These are phyloP conservation scores for Heliconius cydno DNA, from an alignment of 2,888 invertebrate genomes.

Conservation along the genomic window DNA sequence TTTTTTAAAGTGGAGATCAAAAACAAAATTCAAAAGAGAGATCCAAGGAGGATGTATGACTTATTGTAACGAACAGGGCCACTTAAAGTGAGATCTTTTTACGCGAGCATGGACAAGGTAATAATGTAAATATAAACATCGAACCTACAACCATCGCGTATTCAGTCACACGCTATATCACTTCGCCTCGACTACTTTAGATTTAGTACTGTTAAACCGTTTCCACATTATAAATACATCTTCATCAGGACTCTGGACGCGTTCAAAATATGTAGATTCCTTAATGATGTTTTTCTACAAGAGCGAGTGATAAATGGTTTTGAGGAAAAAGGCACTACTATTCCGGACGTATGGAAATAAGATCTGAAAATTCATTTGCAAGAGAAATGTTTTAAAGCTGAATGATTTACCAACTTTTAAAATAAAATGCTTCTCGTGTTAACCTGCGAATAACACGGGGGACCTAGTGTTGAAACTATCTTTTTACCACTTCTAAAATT, in stretches of 20 bases:
- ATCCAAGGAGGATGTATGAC: too few relatives aligned
- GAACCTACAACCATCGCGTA: background rate
- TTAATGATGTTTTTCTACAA: slow-evolving; percentile 44
- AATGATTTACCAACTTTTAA: background rate
- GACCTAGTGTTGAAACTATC: too few relatives aligned
- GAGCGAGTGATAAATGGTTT: slow-evolving; percentile 40
- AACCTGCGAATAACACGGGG: background rate
- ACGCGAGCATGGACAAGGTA: too few relatives aligned
- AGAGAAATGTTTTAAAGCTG: background rate
- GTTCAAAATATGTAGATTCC: slow-evolving; percentile 41
- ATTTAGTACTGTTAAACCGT: background rate
- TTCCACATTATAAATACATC: slow-evolving; percentile 17
- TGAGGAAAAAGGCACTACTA: slow-evolving; percentile 22
- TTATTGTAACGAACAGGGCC: background rate
- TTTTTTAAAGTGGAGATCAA: too few relatives aligned
- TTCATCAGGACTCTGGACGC: slow-evolving; percentile 33
- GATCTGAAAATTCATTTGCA: slow-evolving; percentile 1
- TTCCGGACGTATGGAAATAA: slow-evolving; percentile 9
- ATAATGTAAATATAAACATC: background rate
- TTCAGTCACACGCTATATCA: background rate
- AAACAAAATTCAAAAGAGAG: too few relatives aligned
- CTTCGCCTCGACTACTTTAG: background rate
- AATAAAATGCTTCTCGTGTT: background rate
- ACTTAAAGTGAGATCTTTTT: too few relatives aligned
- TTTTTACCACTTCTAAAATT: too few relatives aligned